Evolutionary conservation across 2,888 invertebrate species (phyloP).

Genomic region (Pyrgus malvae): DNA sequence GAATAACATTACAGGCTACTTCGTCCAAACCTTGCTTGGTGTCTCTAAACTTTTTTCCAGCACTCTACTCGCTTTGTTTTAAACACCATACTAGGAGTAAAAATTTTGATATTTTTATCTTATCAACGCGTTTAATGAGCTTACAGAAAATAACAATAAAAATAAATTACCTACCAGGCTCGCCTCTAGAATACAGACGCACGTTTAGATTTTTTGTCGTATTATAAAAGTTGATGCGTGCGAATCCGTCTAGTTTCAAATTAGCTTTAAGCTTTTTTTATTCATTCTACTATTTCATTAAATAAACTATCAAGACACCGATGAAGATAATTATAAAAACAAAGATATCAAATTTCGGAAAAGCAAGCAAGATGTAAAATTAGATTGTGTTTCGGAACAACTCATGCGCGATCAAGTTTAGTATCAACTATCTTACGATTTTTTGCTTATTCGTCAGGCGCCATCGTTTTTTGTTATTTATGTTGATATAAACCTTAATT

Average conservation of each 20-base stretch:
- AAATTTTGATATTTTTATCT: constrained; percentile 53
- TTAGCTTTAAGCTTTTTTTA: background rate
- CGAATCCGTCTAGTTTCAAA: background rate
- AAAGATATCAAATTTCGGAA: constrained; percentile 36
- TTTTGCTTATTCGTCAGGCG: constrained; percentile 54
- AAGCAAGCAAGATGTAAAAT: constrained; percentile 58
- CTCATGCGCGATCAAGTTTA: constrained; percentile 51
- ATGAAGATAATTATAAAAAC: constrained; percentile 17
- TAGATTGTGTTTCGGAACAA: constrained; percentile 55
- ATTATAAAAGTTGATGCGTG: background rate
- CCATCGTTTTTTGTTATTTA: constrained; percentile 49
- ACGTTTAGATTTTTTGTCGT: background rate
- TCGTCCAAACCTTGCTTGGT: constrained; percentile 23
- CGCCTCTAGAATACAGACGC: constrained; percentile 29
- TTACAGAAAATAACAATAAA: constrained; percentile 46
- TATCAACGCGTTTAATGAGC: constrained; percentile 50
- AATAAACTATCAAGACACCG: background rate
- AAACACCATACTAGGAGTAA: constrained; percentile 23
- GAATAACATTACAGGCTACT: constrained; percentile 50
- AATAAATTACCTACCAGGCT: constrained; percentile 47
- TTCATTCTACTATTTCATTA: background rate
- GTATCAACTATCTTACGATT: constrained; percentile 54
- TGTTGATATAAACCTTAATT: constrained; percentile 11
- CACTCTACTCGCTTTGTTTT: constrained; percentile 27
- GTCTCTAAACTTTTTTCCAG: constrained; percentile 18